Percentiles rank a stretch among this genome's conserved stretches.
phyloP scores from a whole-genome alignment of 2,888 invertebrate species.

The Eugnorisma glareosa region DNA sequence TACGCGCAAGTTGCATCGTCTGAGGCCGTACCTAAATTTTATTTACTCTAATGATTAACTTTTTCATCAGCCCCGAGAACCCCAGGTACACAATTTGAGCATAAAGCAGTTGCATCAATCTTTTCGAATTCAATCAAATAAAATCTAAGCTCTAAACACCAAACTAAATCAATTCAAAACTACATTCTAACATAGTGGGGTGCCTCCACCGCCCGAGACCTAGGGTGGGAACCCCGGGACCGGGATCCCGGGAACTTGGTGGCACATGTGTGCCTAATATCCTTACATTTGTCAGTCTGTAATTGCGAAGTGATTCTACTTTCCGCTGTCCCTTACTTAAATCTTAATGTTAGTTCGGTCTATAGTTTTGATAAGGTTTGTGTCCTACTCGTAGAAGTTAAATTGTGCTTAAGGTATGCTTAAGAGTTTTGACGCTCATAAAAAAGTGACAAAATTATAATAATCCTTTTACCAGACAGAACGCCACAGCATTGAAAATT shows the following conservation, averaged over 20 bases:
- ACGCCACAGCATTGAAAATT: neutral
- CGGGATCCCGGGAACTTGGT: constrained; percentile 74
- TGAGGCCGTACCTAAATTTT: neutral
- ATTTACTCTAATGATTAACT: neutral
- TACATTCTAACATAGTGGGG: constrained; percentile 63
- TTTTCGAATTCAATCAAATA: constrained; percentile 4
- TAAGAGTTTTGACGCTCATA: neutral
- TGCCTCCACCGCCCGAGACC: constrained; percentile 48
- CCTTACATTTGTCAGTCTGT: constrained; percentile 90
- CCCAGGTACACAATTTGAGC: neutral
- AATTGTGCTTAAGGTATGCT: constrained; percentile 9
- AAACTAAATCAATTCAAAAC: constrained; percentile 65
- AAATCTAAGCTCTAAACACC: constrained; percentile 42
- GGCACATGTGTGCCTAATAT: constrained; percentile 89
- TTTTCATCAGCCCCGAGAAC: neutral
- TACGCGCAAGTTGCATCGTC: neutral
- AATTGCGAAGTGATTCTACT: constrained; percentile 89
- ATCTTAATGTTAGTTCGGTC: constrained; percentile 87
- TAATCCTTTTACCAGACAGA: neutral
- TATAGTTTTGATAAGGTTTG: constrained; percentile 70
- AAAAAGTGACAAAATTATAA: neutral
- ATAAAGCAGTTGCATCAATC: neutral
- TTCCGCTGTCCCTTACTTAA: constrained; percentile 87
- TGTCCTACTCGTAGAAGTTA: constrained; percentile 13
- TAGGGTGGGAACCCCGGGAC: constrained; percentile 45